Evolutionary conservation across 1,140 invertebrate species (phyloP).

Genomic region (Plutomurus gul): DNA sequence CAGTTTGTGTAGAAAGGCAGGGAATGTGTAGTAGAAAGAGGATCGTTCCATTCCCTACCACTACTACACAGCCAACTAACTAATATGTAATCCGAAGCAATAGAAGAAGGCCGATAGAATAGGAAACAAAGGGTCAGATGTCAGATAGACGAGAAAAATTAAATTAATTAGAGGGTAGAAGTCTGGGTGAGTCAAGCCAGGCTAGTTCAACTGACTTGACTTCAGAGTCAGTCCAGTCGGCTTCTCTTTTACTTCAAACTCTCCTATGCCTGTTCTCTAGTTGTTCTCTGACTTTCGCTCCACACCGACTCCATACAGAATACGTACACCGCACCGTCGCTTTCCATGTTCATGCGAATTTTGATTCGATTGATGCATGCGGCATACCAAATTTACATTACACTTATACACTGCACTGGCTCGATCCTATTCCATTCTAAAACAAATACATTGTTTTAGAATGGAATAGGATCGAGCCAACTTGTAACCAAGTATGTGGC

Average conservation of each 20-base stretch:
- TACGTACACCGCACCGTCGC: too few relatives aligned
- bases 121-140: slow-evolving; percentile 28
- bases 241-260: slow-evolving; percentile 8
- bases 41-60: neutral
- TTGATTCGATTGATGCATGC: neutral
- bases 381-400: neutral
- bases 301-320: too few relatives aligned
- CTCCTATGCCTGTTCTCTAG: too few relatives aligned
- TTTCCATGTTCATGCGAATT: slow-evolving; percentile 19
- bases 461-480: too few relatives aligned
- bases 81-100: slow-evolving; percentile 26
- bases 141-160: slow-evolving; percentile 27
- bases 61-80: too few relatives aligned
- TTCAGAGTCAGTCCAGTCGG: neutral
- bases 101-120: slow-evolving; percentile 17
- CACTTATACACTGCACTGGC: neutral
- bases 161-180: slow-evolving; percentile 30
- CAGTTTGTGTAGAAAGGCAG: neutral
- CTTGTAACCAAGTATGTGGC: too few relatives aligned
- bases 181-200: neutral
- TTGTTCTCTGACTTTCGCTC: too few relatives aligned
- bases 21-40: slow-evolving; percentile 1
- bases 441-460: too few relatives aligned
- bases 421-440: too few relatives aligned
- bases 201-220: neutral